Base-by-base conservation (phyloP, 2,888 invertebrate genomes). In the Cactoblastis cactorum region DNA sequence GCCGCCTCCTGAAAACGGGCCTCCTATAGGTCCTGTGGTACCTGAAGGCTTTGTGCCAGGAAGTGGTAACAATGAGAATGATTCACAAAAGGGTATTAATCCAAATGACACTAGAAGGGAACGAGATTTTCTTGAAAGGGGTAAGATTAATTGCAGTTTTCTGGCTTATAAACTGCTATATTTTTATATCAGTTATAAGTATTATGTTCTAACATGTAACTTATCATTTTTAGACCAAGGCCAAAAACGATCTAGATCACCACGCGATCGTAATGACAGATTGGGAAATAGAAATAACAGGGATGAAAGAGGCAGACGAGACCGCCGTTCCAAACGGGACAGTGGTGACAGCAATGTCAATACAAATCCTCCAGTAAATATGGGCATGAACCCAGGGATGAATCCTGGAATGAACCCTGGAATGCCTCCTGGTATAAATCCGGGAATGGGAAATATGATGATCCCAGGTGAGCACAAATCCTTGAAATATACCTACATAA, bases 271-370 rank as follows among this genome's bases (percentile, higher is more conserved):
- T 3, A 52, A 49, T 22, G 56, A 34, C 22, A 58, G 59, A 28
- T 9, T 3, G 49, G 35, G 49, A 18, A 49, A 54, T 12, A 55
- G 62, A n/a, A 52, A 39, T 14, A 60, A 61, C 32, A 61, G 63
- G 34, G 58, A 55, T 41, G 58, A 63, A 17, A 19, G 56, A 9
- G 39, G 41, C 3, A 34, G 56, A 4, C 53, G 54, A 1, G 52
- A 67, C 2, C 61, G 69, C 0, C 68, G 77, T 0, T 43, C 68
- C 0, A 74, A 77, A 38, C 80, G 80, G 80, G 57, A 56, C 11
- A 65, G 61, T 38, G 22, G 14, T 8, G 28, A 28, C 8, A 8
- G 8, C 3, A 28, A 28, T 28, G n/a, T n/a, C n/a, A n/a, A n/a
- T n/a, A n/a, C n/a, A n/a, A n/a, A n/a, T n/a, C n/a, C n/a, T n/a